Conservation (phyloP, 2,888 invertebrate species). For the Tenthredo livida region DNA sequence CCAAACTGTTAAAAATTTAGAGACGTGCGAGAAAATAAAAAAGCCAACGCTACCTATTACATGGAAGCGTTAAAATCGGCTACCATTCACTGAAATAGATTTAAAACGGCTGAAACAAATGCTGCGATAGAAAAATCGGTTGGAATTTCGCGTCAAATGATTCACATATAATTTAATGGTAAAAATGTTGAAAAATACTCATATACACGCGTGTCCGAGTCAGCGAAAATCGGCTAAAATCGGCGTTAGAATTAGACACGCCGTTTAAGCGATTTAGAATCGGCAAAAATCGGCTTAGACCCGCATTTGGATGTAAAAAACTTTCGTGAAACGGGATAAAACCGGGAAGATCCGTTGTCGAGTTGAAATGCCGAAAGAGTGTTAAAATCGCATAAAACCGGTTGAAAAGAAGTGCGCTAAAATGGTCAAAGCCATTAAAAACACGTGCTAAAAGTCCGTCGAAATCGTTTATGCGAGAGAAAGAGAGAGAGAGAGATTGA, state of each 20-base stretch:
- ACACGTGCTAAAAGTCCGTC: not conserved
- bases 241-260: not conserved
- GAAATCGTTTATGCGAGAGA: not conserved
- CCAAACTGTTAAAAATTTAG: not conserved
- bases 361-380: not conserved
- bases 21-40: not conserved
- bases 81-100: not conserved
- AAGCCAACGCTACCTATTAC: not conserved
- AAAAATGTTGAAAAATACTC: not conserved
- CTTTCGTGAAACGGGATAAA: not conserved
- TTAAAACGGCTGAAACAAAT: not conserved
- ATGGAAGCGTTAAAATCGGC: not conserved
- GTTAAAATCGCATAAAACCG: constrained; percentile 13
- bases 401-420: not conserved
- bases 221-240: not conserved
- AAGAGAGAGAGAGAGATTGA: not conserved
- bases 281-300: not conserved
- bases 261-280: not conserved
- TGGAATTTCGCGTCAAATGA: not conserved
- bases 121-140: not conserved
- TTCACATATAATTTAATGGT: not conserved
- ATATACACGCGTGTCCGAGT: not conserved
- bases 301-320: too few relatives aligned
- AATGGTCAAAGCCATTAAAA: not conserved
- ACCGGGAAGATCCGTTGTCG: not conserved